Percentiles rank a stretch among this genome's conserved stretches.
Conservation (phyloP, 2,888 invertebrate genomes). For the Chymomyza procnemis region DNA sequence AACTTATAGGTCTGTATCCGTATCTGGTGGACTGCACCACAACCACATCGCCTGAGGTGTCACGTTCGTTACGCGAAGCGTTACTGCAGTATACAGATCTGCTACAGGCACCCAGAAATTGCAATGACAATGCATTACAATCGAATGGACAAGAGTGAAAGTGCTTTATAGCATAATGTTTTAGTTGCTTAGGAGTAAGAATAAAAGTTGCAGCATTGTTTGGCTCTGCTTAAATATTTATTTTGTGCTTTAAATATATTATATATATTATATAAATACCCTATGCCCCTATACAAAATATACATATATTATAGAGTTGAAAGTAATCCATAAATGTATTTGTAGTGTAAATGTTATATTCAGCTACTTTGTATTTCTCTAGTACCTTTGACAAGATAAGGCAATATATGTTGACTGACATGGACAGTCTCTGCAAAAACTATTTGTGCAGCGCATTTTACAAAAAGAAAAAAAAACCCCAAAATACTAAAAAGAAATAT, state of each 20-base stretch:
- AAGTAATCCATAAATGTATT: conserved; percentile 4
- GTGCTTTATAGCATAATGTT: background rate
- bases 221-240: conserved; percentile 26
- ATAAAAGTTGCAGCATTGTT: background rate
- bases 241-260: conserved; percentile 45
- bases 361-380: conserved; percentile 39
- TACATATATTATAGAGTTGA: conserved; percentile 49
- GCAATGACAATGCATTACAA: conserved; percentile 53
- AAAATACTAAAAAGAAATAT: conserved; percentile 28
- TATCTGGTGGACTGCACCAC: conserved; percentile 91
- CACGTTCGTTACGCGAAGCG: conserved; percentile 89
- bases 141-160: conserved; percentile 75
- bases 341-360: conserved; percentile 14
- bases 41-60: conserved; percentile 88
- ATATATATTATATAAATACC: conserved; percentile 44
- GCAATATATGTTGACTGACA: background rate
- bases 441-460: conserved; percentile 63
- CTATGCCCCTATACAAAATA: conserved; percentile 17
- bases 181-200: background rate
- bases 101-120: conserved; percentile 82
- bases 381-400: conserved; percentile 58
- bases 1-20: conserved; percentile 93
- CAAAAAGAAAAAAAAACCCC: conserved; percentile 31
- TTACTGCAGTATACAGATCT: conserved; percentile 92
- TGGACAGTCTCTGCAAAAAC: conserved; percentile 14